Base-by-base conservation (phyloP, 2,797 vertebrate genomes). In the Heteromormyrus szaboi region DNA sequence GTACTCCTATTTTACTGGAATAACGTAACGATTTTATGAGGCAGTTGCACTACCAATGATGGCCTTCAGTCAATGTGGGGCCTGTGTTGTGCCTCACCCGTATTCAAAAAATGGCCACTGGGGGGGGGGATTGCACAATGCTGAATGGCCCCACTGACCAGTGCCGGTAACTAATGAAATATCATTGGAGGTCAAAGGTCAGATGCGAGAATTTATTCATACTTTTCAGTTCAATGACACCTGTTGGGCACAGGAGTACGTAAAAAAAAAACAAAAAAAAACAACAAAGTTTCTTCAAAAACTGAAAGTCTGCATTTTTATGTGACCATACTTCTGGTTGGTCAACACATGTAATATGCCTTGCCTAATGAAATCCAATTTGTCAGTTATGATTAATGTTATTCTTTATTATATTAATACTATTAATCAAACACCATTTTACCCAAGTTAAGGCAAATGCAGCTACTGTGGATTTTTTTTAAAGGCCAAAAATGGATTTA, bases 1-100 rank as follows among this genome's bases (percentile, higher is more conserved):
- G 12, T 68, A 33, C 7, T 89, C 59, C 53, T 37, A 2, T 81
- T 87, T 90, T 88, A 89, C 79, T 89, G 86, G 68, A 48, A 89
- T 14, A 33, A 50, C 4, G 72, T 88, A 22, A 46, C 9, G 14
- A 22, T 50, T 89, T 87, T 56, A 86, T n/a, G 3, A 44, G 87
- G 37, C 37, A 50, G 44, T 53, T 88, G 37, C 62, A 56, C 29
- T 53, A n/a, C 33, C 84, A 56, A 17, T 0, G 17, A 86, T n/a
- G 76, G 76, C 53, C 86, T 65, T 19, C 72, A 81, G 44, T 85
- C 76, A 33, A 48, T 89, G 72, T 68, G 37, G 85, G 44, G 22
- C 17, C 65, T 68, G 25, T 54, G 85, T 86, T 41, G 50, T 17
- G 11, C 25, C 29, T 41, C 51, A 17, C 50, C 1, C 50, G 3